Evolutionary conservation across 1,140 invertebrate species (phyloP), one percentile per base, ranked within the genome.

Genomic region (Charaxes varanes): DNA sequence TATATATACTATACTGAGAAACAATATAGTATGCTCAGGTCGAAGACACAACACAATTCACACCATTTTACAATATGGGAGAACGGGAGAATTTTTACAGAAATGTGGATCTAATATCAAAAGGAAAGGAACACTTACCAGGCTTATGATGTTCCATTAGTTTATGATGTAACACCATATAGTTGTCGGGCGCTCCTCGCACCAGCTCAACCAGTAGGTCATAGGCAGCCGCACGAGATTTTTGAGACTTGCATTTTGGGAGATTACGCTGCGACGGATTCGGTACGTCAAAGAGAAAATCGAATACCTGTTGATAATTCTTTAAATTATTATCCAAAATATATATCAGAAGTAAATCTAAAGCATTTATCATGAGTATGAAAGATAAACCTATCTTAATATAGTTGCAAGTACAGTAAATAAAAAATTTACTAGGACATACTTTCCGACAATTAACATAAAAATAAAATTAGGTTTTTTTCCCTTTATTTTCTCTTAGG

Each of bases 241-340:
- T 88, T 41, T 92, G 91, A 26, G 94, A 96, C 80, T 98, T 97
- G 77, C 95, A 97, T 68, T 97, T 97, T 0, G 96, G 96, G 3
- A 97, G 88, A 57, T 95, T 90, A 7, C 95, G 88, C 32, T 93
- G 89, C 35, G 89, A 87, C 0, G 95, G 93, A 62, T 91, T 95
- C 0, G 96, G 94, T 26, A 97, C 87, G 15, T 94, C 94, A 73
- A 98, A 98, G 3, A 98, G 82, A 71, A 93, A 95, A 15, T 93
- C 90, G 66, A 97, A 97, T 0, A 96, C 87, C 84, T 93, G 76
- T 7, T 33, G 33, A 26, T 7, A 27, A 14, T 12, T 3, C 4
- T 11, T 7, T 16, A 13, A 11, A 15, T 0, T 34, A 6, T 10
- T n/a, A n/a, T n/a, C n/a, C n/a, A n/a, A n/a, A n/a, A n/a, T n/a